A percentile compares a stretch with the other conserved stretches of the same genome.
phyloP scores from a whole-genome alignment of 2,797 vertebrate genomes.

The Cheirogaleus major region DNA sequence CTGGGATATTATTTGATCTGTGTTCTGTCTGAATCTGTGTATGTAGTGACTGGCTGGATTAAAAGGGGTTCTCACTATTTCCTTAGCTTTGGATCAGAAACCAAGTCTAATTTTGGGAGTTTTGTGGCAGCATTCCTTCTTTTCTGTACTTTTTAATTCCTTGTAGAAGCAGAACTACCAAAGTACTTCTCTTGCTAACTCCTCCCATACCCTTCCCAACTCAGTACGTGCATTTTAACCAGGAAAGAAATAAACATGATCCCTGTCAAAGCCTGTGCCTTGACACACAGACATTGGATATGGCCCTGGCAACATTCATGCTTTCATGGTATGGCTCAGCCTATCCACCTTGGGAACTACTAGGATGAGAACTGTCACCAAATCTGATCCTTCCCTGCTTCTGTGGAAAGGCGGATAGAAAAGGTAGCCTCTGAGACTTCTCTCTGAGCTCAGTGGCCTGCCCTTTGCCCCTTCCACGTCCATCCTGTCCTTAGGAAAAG shows the following conservation, averaged over 20 bases:
- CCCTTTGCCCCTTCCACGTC: background rate
- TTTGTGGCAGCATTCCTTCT: background rate
- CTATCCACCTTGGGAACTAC: background rate
- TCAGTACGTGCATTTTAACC: background rate
- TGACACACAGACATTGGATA: background rate
- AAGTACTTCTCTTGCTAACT: background rate
- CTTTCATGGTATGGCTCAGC: background rate
- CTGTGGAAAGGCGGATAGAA: background rate
- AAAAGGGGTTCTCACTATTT: slow-evolving; percentile 24
- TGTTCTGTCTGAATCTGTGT: background rate
- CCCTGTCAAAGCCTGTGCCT: background rate
- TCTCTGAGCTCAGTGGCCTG: background rate
- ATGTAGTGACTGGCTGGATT: slow-evolving; percentile 22
- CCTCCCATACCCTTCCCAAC: background rate
- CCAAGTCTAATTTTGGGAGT: background rate
- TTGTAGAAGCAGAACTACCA: background rate
- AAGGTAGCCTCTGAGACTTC: background rate
- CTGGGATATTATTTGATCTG: slow-evolving; percentile 29
- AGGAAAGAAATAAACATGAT: background rate
- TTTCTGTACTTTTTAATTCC: slow-evolving; percentile 38
- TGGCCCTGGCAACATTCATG: background rate
- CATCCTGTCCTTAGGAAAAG: background rate
- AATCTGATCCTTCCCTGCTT: background rate
- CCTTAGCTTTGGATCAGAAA: slow-evolving; percentile 52
- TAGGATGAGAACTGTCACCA: background rate